Evolutionary conservation across 2,113 vertebrate genomes (phyloP), one percentile per base, ranked within the genome.

Genomic region (Pandion haliaetus): DNA sequence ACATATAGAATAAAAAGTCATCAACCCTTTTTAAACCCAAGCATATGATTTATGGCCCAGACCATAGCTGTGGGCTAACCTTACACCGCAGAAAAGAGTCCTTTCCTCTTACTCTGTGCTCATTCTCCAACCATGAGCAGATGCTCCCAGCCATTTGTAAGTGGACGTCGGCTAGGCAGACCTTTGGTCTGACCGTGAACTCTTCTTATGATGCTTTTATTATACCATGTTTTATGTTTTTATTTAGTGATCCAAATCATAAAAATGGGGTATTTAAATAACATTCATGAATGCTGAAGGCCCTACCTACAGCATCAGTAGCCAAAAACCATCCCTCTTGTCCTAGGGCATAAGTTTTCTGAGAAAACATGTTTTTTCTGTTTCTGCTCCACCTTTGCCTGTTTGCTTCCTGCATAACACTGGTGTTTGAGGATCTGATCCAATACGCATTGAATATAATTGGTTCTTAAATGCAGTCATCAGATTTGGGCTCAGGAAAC

Each of bases 261-360:
- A 81, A 93, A 96, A 87, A 72, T 72, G 57, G 59, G 32, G 10
- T 55, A 91, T 52, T 95, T 93, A 97, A 92, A 91, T 34, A 58
- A 9, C 16, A 54, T 74, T 42, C 1, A 26, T 47, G 32, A 54
- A 63, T 49, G 29, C 32, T 67, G 47, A 54, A 26, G 0, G 25
- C 13, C 57, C 38, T 82, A 28, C 12, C 47, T 71, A 47, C 19
- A n/a, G 24, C 44, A 17, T 45, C 49, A 62, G 12, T 29, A 74
- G 45, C 13, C 17, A 42, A 70, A 78, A 72, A 32, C 3, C 5
- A 66, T 38, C 16, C 29, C 6, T 42, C 21, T 84, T 85, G 14
- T 42, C 34, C 26, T 32, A 14, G 31, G 14, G 17, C 10, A 18
- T 34, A 32, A 54, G 6, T 70, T 70, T 93, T 62, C 52, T 42